Evolutionary conservation across 2,797 vertebrate genomes (phyloP).

Genomic region (Euphonia xanthogaster): DNA sequence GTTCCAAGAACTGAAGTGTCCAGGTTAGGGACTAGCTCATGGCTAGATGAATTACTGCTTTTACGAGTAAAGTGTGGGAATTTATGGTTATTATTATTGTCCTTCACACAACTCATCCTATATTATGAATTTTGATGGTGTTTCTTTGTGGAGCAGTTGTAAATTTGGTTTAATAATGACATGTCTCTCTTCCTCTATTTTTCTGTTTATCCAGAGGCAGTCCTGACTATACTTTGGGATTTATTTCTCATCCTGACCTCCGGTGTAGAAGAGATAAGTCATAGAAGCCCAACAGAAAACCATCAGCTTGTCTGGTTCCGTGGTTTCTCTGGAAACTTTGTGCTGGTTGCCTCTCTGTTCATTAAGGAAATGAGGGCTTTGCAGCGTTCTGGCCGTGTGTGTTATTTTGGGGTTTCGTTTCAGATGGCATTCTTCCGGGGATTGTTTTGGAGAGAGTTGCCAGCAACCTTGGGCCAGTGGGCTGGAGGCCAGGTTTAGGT

Average conservation of each 20-base stretch:
- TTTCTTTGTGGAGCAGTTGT: background rate
- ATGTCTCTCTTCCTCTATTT: background rate
- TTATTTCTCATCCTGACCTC: background rate
- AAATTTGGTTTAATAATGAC: background rate
- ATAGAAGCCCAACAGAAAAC: background rate
- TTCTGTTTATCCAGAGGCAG: background rate
- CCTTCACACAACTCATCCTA: background rate
- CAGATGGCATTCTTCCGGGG: background rate
- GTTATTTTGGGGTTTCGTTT: background rate
- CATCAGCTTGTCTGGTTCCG: background rate
- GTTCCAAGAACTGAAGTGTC: background rate
- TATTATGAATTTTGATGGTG: background rate
- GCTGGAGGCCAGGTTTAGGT: background rate
- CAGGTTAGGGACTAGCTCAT: background rate
- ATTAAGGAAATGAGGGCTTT: slow-evolving; percentile 31
- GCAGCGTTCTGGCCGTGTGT: background rate
- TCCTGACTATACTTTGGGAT: background rate
- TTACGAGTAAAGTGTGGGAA: background rate
- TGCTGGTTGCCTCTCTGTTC: background rate
- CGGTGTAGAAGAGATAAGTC: background rate
- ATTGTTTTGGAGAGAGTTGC: slow-evolving; percentile 43
- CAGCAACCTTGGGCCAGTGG: background rate
- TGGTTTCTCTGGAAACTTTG: slow-evolving; percentile 15
- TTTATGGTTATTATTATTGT: background rate
- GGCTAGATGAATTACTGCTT: background rate